These are phyloP conservation scores for Mormyrops boulengeri DNA, from an alignment of 2,797 vertebrate species.

Conservation along the genomic window DNA sequence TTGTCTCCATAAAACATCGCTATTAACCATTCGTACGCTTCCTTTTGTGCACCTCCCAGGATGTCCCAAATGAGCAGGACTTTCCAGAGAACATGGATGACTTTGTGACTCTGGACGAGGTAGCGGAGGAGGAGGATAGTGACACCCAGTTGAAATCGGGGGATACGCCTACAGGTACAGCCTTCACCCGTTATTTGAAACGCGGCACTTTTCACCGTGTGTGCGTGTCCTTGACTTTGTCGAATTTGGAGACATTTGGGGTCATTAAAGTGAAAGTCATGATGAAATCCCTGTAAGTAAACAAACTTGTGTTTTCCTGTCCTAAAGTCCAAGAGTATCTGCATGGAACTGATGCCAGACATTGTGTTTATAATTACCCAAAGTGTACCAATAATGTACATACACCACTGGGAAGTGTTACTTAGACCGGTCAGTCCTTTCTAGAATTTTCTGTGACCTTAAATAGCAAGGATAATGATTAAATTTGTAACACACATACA, in stretches of 20 bases:
- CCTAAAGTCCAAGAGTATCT: not conserved
- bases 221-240: not conserved
- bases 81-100: constrained; percentile 87
- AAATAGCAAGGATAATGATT: not conserved
- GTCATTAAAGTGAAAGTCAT: not conserved
- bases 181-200: not conserved
- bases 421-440: not conserved
- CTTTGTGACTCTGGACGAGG: constrained; percentile 88
- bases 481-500: not conserved
- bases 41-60: constrained; percentile 29
- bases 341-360: not conserved
- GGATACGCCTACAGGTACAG: constrained; percentile 29
- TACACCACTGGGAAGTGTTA: not conserved
- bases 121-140: constrained; percentile 77
- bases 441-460: not conserved
- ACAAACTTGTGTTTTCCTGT: constrained; percentile 29
- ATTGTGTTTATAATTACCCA: not conserved
- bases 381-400: not conserved
- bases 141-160: constrained; percentile 48
- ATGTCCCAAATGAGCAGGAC: constrained; percentile 51
- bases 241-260: not conserved
- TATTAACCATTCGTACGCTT: not conserved
- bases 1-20: not conserved
- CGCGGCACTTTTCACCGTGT: not conserved
- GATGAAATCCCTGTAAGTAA: not conserved